These are phyloP conservation scores for Argyra leucocephala DNA, from an alignment of 2,888 invertebrate genomes.

Conservation along the genomic window DNA sequence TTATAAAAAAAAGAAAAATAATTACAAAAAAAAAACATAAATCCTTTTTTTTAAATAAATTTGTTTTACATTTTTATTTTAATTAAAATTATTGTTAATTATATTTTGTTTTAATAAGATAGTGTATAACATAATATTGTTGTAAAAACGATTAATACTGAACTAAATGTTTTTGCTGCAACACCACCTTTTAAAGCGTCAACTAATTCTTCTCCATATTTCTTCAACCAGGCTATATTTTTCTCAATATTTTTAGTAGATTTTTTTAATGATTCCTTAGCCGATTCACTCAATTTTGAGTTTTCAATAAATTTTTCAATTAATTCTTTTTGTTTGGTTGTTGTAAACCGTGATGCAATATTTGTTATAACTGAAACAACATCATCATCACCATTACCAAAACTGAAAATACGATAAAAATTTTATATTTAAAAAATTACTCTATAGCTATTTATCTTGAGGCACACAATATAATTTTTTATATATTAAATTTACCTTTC, in stretches of 20 bases:
- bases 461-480: no score
- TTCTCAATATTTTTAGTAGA: constrained; percentile 32
- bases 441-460: no score
- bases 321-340: constrained; percentile 28
- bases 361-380: constrained; percentile 36
- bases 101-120: background rate
- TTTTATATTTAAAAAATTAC: background rate
- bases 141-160: background rate
- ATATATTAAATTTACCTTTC: constrained; percentile 37
- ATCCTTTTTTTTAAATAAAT: no score
- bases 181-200: constrained; percentile 27
- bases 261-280: constrained; percentile 25
- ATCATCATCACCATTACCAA: background rate
- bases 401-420: constrained; percentile 10
- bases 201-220: constrained; percentile 29
- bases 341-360: constrained; percentile 37
- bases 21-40: no score
- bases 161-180: background rate
- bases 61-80: no score
- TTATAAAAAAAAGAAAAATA: no score
- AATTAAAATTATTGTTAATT: no score
- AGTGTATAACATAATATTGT: background rate
- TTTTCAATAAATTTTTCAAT: constrained; percentile 30
- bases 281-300: constrained; percentile 8
- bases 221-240: constrained; percentile 36